Evolutionary conservation across 2,797 vertebrate genomes (phyloP), one percentile per base, ranked within the genome.

Genomic region (Poecilia picta): DNA sequence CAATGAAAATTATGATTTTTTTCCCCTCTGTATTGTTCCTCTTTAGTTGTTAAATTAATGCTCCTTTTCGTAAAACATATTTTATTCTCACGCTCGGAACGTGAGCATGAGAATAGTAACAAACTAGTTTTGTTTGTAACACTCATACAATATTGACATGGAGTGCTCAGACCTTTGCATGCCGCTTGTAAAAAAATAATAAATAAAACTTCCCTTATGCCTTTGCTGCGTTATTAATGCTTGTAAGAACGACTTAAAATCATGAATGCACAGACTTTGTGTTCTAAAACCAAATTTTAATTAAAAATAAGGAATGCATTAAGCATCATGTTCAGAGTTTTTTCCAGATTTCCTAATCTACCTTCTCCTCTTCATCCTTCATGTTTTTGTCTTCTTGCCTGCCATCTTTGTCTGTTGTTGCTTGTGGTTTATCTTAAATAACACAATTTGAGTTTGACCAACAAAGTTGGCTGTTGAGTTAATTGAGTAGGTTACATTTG

Each of bases 311-410:
- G 75, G 78, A 86, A 87, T 76, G 45, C 23, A 78, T 64, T 59
- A 47, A 73, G 73, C 33, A 68, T 72, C 39, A 64, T 72, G 55
- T 47, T 46, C n/a, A 84, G 28, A 45, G 77, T 31, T 28, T 74
- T 57, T 73, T 81, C 59, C 66, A 15, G 8, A 53, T 80, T 76
- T 47, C 59, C 47, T 45, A 49, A 25, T 77, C 75, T 77, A 76
- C 80, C 81, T 85, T 77, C 75, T 88, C 73, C 76, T 87, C 73
- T 84, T 73, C 74, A 76, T 79, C 85, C 85, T 80, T 93, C 78
- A 77, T 88, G 82, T 87, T 88, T 81, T 79, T 36, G 25, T 75
- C 74, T 20, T 73, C 75, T 74, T 39, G 78, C 62, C 74, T 84
- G 81, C 77, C 75, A n/a, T 81, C 72, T 78, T 76, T 75, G 78